Evolutionary conservation across 2,113 vertebrate species (phyloP), one percentile per base, ranked within the genome.

Genomic region (Apteryx owenii): DNA sequence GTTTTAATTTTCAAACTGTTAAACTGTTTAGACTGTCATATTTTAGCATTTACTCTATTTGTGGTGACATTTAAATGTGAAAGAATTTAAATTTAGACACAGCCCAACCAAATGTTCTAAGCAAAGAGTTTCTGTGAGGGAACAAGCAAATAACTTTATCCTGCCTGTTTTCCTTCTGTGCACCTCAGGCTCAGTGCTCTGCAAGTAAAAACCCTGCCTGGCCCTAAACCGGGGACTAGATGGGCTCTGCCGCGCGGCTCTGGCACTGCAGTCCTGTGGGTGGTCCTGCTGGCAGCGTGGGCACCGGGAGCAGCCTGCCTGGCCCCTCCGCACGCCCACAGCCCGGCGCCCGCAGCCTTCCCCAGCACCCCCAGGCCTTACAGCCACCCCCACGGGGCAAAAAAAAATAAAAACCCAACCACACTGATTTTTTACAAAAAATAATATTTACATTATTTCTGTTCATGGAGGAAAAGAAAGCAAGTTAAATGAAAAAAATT

Each of bases 1-100:
- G 78, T 15, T 79, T 85, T 79, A 51, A 85, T 94, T 77, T 79
- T 85, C 78, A 89, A 90, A 31, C 64, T 33, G 68, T 68, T 81
- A 54, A 72, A 38, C 54, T 91, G 53, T 89, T 94, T 72, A 51
- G 53, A 69, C 44, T 50, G 66, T n/a, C 54, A 5, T 70, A 46
- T 90, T 95, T 94, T 75, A 95, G 79, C 72, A 64, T 94, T 88
- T 42, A 38, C 54, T 81, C n/a, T 70, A 31, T 89, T 95, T 94
- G 90, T 94, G 60, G 95, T 88, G 82, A 56, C 85, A 88, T 95
- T 91, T 95, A 88, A 93, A 96, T 89, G 62, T 85, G 91, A 51
- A 25, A 91, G 50, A 85, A 96, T 91, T 91, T 50, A 88, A 78
- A 87, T 87, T 93, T 69, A 70, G 95, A 88, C 46, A 33, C 11